Base-by-base conservation (phyloP, 2,113 vertebrate species). In the Falco punctatus region DNA sequence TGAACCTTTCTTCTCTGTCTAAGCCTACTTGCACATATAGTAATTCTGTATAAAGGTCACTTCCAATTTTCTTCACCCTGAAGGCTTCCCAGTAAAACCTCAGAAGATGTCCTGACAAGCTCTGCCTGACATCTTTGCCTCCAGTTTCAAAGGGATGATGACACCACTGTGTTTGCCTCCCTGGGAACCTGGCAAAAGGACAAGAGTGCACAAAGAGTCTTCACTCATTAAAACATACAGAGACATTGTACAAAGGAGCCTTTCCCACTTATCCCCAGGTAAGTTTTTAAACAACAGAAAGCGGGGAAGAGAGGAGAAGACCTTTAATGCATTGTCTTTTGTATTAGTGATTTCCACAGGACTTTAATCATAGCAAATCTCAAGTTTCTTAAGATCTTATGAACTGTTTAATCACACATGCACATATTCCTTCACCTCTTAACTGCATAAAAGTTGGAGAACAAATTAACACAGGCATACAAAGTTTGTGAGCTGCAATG, bases 1-100 rank as follows among this genome's bases (percentile, higher is more conserved):
- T 97, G 94, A 97, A 96, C 90, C 52, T 58, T 86, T 86, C 70
- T 90, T 86, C 71, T 95, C 73, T n/a, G 7, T 38, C 52, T 92
- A 94, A 92, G 42, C 49, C 24, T 96, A 79, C 69, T 85, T 82
- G 33, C 40, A 13, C 77, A 62, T 62, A 51, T 42, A 82, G 35
- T 80, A 96, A 92, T 94, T 92, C 81, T 95, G 88, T 96, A 94
- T 65, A 96, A 96, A 96, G 92, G 82, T 96, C 89, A 91, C 27
- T 92, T 86, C 67, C 74, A 94, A 86, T 86, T 96, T 96, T 92
- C 67, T 92, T 96, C 78, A 88, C 80, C 95, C 94, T 69, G 81
- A 91, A 95, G 94, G 86, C 94, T 96, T 97, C 84, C 90, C 81
- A 81, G 40, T 64, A 88, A 97, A 95, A 92, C 92, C 88, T 95